These are phyloP conservation scores for Microcebus murinus DNA, from an alignment of 2,113 vertebrate species.

Conservation along the genomic window DNA sequence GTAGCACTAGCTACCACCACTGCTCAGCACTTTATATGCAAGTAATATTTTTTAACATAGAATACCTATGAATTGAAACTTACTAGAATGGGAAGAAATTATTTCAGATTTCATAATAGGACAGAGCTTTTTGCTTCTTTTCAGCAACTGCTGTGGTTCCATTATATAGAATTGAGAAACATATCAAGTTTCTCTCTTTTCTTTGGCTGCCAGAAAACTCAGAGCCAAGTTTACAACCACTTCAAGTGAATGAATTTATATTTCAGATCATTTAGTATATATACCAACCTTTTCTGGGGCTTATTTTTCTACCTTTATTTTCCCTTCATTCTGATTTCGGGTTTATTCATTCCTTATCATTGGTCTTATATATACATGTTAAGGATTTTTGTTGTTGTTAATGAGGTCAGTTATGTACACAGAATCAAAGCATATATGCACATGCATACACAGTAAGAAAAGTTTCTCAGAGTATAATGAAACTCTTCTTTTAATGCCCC, in stretches of 20 bases:
- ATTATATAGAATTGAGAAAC: neutral
- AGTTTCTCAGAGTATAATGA: neutral
- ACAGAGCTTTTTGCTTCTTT: slow-evolving; percentile 21
- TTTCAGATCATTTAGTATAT: neutral
- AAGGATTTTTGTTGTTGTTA: neutral
- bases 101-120: neutral
- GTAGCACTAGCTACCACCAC: neutral
- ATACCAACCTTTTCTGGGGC: neutral
- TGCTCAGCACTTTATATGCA: neutral
- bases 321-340: neutral
- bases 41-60: neutral
- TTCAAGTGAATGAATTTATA: neutral
- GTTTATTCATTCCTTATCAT: neutral
- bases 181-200: neutral
- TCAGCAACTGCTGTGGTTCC: neutral
- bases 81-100: neutral
- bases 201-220: neutral
- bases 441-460: neutral
- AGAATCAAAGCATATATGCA: neutral
- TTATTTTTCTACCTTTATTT: neutral
- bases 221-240: neutral
- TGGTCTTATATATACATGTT: neutral
- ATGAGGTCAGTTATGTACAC: neutral
- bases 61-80: neutral
- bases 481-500: neutral